These are phyloP conservation scores for Neoitamus cyanurus DNA, from an alignment of 2,888 invertebrate genomes.

Conservation along the genomic window DNA sequence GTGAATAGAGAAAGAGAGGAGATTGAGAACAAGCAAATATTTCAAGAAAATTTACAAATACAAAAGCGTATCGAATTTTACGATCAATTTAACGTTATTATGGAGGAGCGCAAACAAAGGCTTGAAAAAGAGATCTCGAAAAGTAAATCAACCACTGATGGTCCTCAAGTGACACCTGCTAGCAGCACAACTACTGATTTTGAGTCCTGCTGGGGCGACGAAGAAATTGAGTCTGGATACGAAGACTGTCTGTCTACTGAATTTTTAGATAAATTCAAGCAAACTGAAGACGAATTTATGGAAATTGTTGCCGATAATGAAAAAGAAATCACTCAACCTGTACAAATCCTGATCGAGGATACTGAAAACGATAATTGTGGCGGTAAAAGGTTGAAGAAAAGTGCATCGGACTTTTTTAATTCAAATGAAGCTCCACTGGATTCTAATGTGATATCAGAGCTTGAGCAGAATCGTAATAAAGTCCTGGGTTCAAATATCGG, in stretches of 20 bases:
- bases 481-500: constrained; percentile 52
- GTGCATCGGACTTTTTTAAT: constrained; percentile 60
- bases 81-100: constrained; percentile 57
- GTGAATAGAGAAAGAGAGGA: constrained; percentile 57
- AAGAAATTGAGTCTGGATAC: constrained; percentile 56
- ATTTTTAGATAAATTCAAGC: constrained; percentile 31
- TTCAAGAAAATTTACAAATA: constrained; percentile 58
- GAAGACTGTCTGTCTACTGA: constrained; percentile 56
- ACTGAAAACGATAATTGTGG: constrained; percentile 5
- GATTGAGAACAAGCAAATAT: constrained; percentile 58
- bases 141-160: not conserved
- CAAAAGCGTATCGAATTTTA: constrained; percentile 60
- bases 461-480: constrained; percentile 58
- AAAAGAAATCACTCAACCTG: not conserved
- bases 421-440: constrained; percentile 57
- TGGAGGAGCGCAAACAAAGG: constrained; percentile 47
- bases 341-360: not conserved
- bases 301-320: not conserved
- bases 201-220: constrained; percentile 57
- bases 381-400: constrained; percentile 54
- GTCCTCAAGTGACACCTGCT: constrained; percentile 52
- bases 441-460: constrained; percentile 50
- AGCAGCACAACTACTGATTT: constrained; percentile 56
- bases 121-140: not conserved
- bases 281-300: constrained; percentile 41